These are phyloP conservation scores for Gasterosteus aculeatus DNA, from an alignment of 2,113 vertebrate genomes.

Conservation along the genomic window DNA sequence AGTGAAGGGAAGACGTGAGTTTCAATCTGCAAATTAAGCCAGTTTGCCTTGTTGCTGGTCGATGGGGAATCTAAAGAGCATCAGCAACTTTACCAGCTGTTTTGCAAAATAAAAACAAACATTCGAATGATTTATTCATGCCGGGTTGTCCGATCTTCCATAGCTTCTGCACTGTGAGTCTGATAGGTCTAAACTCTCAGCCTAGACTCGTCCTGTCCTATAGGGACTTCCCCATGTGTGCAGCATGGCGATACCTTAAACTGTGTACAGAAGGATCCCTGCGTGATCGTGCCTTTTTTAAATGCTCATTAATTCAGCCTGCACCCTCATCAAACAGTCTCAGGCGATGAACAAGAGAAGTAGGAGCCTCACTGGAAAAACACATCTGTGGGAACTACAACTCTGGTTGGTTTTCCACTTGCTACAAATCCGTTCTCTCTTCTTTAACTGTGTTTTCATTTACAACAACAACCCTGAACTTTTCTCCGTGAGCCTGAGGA, in stretches of 20 bases:
- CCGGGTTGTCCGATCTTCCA: constrained; percentile 17
- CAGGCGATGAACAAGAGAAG: not conserved
- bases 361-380: not conserved
- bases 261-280: not conserved
- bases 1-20: not conserved
- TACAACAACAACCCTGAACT: not conserved
- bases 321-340: not conserved
- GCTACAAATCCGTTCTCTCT: not conserved
- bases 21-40: not conserved
- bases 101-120: not conserved
- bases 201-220: constrained; percentile 1
- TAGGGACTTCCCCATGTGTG: constrained; percentile 12
- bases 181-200: not conserved
- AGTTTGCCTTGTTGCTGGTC: not conserved
- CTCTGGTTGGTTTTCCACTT: not conserved
- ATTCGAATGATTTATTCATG: constrained; percentile 18
- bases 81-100: not conserved
- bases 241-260: not conserved
- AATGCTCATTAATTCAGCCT: not conserved
- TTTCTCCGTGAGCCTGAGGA: not conserved
- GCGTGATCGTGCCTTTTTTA: not conserved
- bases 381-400: not conserved
- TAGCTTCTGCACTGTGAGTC: constrained; percentile 11
- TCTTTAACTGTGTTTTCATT: not conserved
- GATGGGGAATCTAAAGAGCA: not conserved